Conservation (phyloP, 2,113 vertebrate genomes). For the Dromiciops gliroides region DNA sequence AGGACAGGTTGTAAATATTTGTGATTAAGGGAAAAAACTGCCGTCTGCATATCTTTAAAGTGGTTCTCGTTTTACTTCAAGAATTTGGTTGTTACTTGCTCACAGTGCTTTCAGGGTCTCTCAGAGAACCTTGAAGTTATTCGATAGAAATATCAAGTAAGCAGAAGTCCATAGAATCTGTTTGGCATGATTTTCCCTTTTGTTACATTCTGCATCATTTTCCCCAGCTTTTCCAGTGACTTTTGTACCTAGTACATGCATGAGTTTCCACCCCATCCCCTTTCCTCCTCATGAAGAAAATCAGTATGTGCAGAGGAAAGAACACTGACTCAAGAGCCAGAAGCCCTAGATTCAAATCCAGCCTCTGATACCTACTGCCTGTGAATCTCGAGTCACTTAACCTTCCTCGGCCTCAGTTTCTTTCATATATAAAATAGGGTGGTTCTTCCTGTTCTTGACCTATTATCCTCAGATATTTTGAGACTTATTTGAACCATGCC, state of each 20-base stretch:
- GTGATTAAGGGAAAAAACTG: slow-evolving; percentile 41
- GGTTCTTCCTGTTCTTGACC: neutral
- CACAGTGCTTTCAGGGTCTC: slow-evolving; percentile 77
- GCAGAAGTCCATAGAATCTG: neutral
- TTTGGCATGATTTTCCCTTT: neutral
- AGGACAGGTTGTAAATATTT: slow-evolving; percentile 69
- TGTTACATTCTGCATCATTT: neutral
- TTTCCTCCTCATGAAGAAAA: neutral
- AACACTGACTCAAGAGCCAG: neutral
- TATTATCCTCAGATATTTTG: neutral
- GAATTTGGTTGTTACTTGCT: slow-evolving; percentile 78
- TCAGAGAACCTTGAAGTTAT: slow-evolving; percentile 73
- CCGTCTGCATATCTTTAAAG: slow-evolving; percentile 77
- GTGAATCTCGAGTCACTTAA: neutral
- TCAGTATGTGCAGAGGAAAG: neutral
- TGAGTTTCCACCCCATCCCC: neutral
- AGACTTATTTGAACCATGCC: neutral
- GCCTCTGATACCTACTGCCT: neutral
- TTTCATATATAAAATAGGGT: neutral
- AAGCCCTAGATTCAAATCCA: neutral
- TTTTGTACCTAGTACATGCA: neutral
- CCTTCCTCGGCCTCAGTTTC: neutral
- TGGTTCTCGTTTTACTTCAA: slow-evolving; percentile 71
- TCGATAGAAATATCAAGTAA: slow-evolving; percentile 79
- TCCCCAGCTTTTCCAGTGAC: neutral